These are phyloP conservation scores for Nansenia antarctica DNA, from an alignment of 2,113 vertebrate genomes.

Conservation along the genomic window DNA sequence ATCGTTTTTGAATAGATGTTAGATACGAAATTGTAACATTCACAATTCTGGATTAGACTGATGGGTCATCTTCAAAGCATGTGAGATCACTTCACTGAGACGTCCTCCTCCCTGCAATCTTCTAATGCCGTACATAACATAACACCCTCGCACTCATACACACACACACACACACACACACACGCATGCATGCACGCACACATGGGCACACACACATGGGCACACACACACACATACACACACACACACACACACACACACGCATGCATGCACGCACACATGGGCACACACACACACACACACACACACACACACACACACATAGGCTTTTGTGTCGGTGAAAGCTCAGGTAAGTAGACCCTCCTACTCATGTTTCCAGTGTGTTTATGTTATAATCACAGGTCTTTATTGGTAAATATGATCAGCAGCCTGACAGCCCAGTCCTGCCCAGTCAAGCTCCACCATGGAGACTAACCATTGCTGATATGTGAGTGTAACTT, in stretches of 20 bases:
- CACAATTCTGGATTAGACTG: not conserved
- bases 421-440: slow-evolving; percentile 19
- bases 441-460: not conserved
- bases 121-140: not conserved
- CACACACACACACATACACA: not conserved
- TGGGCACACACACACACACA: not conserved
- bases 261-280: not conserved
- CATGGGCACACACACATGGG: not conserved
- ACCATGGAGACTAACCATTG: not conserved
- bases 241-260: not conserved
- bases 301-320: slow-evolving; percentile 4
- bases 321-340: slow-evolving; percentile 37
- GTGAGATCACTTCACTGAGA: not conserved
- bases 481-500: slow-evolving; percentile 57
- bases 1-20: not conserved
- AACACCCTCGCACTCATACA: not conserved
- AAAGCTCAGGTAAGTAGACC: slow-evolving; percentile 48
- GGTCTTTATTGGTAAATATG: slow-evolving; percentile 34
- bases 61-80: not conserved
- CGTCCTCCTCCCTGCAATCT: not conserved
- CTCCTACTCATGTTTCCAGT: slow-evolving; percentile 12
- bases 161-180: not conserved
- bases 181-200: not conserved
- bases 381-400: slow-evolving; percentile 57
- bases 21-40: not conserved